Conservation (phyloP, 1,140 invertebrate genomes). For the Leptopilina clavipes region DNA sequence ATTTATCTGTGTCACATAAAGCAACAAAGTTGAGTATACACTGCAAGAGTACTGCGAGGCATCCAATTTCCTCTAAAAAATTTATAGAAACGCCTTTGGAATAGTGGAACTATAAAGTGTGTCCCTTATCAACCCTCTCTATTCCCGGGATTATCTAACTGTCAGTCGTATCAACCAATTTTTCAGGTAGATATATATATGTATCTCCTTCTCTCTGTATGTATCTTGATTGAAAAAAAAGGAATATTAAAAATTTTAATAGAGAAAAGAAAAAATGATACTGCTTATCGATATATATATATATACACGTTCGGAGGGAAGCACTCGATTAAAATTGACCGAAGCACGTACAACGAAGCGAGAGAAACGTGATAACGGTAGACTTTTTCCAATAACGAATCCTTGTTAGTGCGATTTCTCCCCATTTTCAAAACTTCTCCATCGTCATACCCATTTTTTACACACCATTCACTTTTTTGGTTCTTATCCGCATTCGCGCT, state of each 20-base stretch:
- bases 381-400: conserved; percentile 61
- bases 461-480: conserved; percentile 35
- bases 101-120: conserved; percentile 21
- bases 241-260: background rate
- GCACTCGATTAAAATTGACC: conserved; percentile 55
- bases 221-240: background rate
- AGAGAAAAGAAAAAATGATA: background rate
- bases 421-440: conserved; percentile 40
- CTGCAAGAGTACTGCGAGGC: background rate
- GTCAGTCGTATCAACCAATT: background rate
- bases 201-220: background rate
- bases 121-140: conserved; percentile 23
- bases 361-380: conserved; percentile 53
- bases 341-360: conserved; percentile 37
- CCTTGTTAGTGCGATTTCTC: conserved; percentile 59
- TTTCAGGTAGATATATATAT: background rate
- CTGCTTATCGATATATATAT: background rate
- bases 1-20: conserved; percentile 8
- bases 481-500: conserved; percentile 33
- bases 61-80: conserved; percentile 30
- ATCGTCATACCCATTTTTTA: conserved; percentile 42
- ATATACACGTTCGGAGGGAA: background rate
- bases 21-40: conserved; percentile 15
- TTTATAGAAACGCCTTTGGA: conserved; percentile 12
- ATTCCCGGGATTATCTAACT: conserved; percentile 24